Evolutionary conservation across 2,113 vertebrate species (phyloP).

Genomic region (Centropus bengalensis): DNA sequence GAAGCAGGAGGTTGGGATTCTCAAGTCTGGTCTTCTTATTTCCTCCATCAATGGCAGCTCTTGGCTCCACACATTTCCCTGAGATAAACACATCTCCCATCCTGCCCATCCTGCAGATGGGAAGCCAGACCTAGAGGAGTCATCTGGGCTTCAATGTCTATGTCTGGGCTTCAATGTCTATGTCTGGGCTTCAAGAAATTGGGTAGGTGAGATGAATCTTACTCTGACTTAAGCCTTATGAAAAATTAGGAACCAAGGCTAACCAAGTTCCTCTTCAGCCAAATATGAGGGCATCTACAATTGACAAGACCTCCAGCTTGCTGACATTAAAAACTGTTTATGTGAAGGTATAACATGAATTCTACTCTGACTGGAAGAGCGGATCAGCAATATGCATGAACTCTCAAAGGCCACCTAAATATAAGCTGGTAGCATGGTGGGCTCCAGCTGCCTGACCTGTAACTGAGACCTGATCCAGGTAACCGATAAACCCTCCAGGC

Average conservation of each 20-base stretch:
- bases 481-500: not conserved
- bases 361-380: not conserved
- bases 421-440: not conserved
- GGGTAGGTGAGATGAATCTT: not conserved
- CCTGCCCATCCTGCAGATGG: not conserved
- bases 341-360: not conserved
- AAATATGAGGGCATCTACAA: not conserved
- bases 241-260: not conserved
- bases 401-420: not conserved
- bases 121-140: not conserved
- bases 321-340: not conserved
- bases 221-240: not conserved
- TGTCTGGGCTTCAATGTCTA: not conserved
- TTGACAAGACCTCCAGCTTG: not conserved
- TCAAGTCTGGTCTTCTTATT: not conserved
- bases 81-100: not conserved
- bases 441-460: not conserved
- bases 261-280: not conserved
- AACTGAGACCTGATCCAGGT: not conserved
- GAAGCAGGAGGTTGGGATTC: not conserved
- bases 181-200: not conserved
- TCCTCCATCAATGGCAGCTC: fast-evolving
- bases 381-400: not conserved
- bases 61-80: not conserved
- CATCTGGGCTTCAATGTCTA: not conserved